Percentiles rank a stretch among this genome's conserved stretches.
These are phyloP conservation scores for Tachuris rubrigastra DNA, from an alignment of 2,113 vertebrate species.

Conservation along the genomic window DNA sequence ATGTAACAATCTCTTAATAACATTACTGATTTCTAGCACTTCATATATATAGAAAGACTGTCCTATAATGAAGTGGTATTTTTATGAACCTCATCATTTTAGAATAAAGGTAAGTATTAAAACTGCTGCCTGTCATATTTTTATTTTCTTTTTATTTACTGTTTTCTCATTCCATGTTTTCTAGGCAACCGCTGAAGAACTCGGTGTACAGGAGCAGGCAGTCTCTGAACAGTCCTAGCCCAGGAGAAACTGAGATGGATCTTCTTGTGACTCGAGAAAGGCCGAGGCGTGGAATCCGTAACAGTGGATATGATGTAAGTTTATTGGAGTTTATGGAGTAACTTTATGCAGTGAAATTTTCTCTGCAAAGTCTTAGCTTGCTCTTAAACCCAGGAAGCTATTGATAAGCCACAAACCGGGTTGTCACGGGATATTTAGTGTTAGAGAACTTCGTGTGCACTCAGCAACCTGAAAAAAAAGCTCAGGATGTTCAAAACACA, in stretches of 20 bases:
- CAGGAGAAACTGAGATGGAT: conserved; percentile 98
- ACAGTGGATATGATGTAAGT: conserved; percentile 97
- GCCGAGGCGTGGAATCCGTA: conserved; percentile 92
- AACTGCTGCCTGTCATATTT: background rate
- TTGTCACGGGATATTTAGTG: background rate
- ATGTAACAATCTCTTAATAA: background rate
- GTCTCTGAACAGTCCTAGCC: conserved; percentile 96
- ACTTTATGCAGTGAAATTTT: background rate
- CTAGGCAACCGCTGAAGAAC: conserved; percentile 88
- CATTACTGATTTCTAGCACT: background rate
- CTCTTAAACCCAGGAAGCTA: background rate
- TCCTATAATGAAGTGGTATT: background rate
- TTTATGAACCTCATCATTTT: background rate
- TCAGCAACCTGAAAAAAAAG: background rate
- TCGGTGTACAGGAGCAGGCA: conserved; percentile 92
- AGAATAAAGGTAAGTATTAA: background rate
- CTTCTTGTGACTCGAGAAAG: conserved; percentile 94
- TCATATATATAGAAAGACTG: background rate
- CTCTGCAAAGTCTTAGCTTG: background rate
- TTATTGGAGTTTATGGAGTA: too few relatives aligned
- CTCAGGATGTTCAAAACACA: background rate
- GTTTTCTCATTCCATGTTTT: conserved; percentile 38
- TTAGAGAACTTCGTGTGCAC: background rate
- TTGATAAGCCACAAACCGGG: background rate
- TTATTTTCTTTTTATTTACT: background rate